Conservation (phyloP, 2,888 invertebrate species). For the Gymnoscelis rufifasciata region DNA sequence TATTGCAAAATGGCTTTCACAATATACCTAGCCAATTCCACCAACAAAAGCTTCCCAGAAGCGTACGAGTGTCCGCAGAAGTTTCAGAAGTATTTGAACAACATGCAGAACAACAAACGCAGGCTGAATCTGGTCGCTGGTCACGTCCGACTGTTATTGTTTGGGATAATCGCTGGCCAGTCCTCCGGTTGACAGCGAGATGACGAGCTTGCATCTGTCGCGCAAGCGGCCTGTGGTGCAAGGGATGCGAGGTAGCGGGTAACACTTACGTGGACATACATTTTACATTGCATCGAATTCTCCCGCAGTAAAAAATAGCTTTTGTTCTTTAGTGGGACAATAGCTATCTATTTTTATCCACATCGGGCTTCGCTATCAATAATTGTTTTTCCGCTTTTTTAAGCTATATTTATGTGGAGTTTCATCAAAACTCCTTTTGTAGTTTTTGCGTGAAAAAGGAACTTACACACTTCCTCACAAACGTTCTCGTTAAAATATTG, state of each 20-base stretch:
- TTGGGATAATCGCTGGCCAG: constrained; percentile 48
- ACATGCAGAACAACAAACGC: constrained; percentile 57
- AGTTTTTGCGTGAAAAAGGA: too few species aligned
- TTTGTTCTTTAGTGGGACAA: too few species aligned
- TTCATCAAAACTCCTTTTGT: too few species aligned
- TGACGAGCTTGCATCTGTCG: constrained; percentile 62
- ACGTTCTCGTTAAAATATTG: too few species aligned
- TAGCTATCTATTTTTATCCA: too few species aligned
- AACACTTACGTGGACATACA: not conserved
- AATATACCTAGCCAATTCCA: not conserved
- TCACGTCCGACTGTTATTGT: constrained; percentile 46
- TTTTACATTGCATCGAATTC: too few species aligned
- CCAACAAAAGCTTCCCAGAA: constrained; percentile 29
- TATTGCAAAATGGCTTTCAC: not conserved
- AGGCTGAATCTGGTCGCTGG: constrained; percentile 32
- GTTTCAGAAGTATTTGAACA: constrained; percentile 43
- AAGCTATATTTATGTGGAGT: too few species aligned
- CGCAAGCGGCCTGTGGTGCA: constrained; percentile 43
- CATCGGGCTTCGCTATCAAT: too few species aligned
- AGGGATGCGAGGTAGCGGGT: constrained; percentile 8
- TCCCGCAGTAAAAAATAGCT: too few species aligned
- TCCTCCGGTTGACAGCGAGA: constrained; percentile 43
- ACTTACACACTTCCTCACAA: too few species aligned
- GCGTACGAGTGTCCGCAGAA: too few species aligned
- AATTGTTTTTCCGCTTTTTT: too few species aligned